Evolutionary conservation across 2,888 invertebrate genomes (phyloP).

Genomic region (Macaria liturata): DNA sequence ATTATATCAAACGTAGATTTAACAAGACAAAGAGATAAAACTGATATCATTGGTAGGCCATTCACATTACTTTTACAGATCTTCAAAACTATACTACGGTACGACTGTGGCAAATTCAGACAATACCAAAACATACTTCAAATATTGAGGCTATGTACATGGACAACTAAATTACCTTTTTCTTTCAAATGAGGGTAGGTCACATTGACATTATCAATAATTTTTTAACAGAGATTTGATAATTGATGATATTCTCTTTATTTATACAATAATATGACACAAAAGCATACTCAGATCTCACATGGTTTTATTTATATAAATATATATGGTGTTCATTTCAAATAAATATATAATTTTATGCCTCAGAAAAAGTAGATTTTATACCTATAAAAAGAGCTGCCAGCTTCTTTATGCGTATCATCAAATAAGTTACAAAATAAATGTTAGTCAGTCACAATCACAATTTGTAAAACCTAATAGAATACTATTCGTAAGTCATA

Average conservation of each 20-base stretch:
- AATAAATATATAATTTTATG: no score
- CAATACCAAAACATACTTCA: conserved; percentile 15
- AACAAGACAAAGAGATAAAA: no score
- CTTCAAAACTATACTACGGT: no score
- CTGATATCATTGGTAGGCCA: no score
- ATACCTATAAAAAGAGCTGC: conserved; percentile 2
- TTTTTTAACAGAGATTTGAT: background rate
- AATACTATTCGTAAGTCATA: background rate
- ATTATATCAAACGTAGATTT: no score
- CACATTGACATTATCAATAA: background rate
- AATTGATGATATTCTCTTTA: background rate
- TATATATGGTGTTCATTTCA: background rate
- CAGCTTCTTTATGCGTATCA: conserved; percentile 1
- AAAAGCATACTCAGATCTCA: conserved; percentile 1
- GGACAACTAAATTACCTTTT: background rate
- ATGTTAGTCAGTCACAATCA: conserved; percentile 19
- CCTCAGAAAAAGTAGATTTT: background rate
- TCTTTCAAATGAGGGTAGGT: background rate
- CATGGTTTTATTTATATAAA: background rate
- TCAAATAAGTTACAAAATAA: conserved; percentile 10
- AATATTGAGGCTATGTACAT: background rate
- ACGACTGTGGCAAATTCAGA: background rate
- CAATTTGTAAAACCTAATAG: conserved; percentile 11
- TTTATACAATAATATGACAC: conserved; percentile 21
- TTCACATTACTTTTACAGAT: no score